These are phyloP conservation scores for Diglossa cyanea DNA, from an alignment of 2,797 vertebrate genomes.

Conservation along the genomic window DNA sequence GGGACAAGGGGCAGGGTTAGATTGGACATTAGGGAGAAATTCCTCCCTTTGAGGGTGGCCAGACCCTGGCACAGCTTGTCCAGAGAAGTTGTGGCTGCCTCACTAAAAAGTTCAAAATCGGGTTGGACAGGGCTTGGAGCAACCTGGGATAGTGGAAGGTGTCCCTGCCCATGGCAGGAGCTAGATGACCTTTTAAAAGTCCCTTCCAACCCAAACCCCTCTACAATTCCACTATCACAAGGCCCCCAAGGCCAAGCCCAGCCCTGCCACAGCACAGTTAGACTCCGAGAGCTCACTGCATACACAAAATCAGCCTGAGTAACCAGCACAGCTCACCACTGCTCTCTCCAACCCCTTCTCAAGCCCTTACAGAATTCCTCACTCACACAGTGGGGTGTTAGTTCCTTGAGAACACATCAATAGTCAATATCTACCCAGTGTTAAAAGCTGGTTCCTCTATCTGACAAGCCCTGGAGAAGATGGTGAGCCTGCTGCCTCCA, in stretches of 20 bases:
- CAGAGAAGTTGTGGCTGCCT: background rate
- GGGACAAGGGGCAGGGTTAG: background rate
- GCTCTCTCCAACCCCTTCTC: background rate
- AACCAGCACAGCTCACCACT: background rate
- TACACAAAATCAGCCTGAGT: fast-evolving
- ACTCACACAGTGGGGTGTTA: fast-evolving
- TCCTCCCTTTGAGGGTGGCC: background rate
- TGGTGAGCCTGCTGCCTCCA: background rate
- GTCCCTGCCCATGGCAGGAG: background rate
- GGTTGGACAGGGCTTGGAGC: background rate
- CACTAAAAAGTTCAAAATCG: background rate
- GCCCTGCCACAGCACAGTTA: background rate
- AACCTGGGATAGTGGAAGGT: background rate
- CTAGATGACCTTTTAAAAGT: background rate
- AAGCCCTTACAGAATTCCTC: background rate
- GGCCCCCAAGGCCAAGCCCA: background rate
- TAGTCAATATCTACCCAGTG: background rate
- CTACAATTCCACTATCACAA: background rate
- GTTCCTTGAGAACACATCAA: background rate
- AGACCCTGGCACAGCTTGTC: background rate
- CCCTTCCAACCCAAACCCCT: background rate
- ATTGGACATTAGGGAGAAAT: background rate
- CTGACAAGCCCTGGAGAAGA: background rate
- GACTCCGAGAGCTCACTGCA: fast-evolving
- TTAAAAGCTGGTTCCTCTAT: background rate